Conservation (phyloP, 2,113 vertebrate genomes). For the Esox niger region DNA sequence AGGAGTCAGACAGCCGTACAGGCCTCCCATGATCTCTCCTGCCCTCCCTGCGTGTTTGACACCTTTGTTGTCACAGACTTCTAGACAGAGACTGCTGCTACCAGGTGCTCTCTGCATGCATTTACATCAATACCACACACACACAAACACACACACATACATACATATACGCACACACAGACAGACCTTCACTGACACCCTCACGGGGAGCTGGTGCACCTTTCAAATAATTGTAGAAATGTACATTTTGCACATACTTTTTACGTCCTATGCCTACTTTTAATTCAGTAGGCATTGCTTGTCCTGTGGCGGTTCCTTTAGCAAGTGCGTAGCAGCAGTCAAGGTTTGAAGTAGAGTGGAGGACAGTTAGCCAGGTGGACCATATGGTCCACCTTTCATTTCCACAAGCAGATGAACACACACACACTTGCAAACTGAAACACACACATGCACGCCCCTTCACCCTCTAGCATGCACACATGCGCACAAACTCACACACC, state of each 20-base stretch:
- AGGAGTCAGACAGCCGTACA: not conserved
- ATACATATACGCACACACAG: too few relatives aligned
- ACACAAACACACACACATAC: too few relatives aligned
- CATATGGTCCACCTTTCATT: conserved; percentile 8
- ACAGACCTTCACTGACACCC: conserved; percentile 10
- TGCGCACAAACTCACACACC: not conserved
- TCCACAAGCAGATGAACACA: not conserved
- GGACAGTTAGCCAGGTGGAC: conserved; percentile 18
- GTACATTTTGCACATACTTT: not conserved
- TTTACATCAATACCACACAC: conserved; percentile 20
- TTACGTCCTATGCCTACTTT: not conserved
- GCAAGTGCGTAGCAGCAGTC: not conserved
- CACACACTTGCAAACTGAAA: not conserved
- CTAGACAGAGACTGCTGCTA: not conserved
- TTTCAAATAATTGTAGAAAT: conserved; percentile 3
- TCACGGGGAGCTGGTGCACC: conserved; percentile 4
- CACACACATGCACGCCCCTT: not conserved
- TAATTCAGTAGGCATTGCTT: not conserved
- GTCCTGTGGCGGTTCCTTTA: conserved; percentile 29
- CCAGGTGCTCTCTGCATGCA: conserved; percentile 2
- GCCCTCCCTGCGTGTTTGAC: conserved; percentile 9
- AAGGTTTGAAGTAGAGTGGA: conserved; percentile 12
- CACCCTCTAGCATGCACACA: not conserved
- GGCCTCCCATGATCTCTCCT: not conserved
- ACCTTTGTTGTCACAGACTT: conserved; percentile 13